Conservation (phyloP, 2,797 vertebrate genomes). For the Malacoraja senta region DNA sequence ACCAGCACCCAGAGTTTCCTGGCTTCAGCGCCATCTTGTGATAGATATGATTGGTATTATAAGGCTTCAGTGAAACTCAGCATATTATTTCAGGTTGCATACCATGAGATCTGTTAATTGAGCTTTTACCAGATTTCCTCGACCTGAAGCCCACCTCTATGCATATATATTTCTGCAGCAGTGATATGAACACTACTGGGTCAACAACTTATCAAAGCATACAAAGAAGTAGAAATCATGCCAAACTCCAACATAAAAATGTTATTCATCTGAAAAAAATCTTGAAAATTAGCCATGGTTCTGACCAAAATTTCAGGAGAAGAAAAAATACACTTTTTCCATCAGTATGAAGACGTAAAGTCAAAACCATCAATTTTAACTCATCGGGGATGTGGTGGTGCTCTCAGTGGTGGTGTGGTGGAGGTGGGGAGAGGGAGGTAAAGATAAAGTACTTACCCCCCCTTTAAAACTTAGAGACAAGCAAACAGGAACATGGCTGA, state of each 20-base stretch:
- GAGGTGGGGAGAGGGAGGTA: neutral
- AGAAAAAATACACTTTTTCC: neutral
- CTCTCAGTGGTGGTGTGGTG: no score
- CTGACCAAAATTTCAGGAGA: neutral
- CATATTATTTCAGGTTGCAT: neutral
- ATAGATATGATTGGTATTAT: neutral
- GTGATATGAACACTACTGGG: neutral
- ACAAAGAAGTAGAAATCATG: neutral
- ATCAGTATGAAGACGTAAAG: neutral
- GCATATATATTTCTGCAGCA: neutral
- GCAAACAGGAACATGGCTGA: neutral
- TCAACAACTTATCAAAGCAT: neutral
- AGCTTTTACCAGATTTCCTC: neutral
- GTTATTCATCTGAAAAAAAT: neutral
- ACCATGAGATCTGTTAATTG: neutral
- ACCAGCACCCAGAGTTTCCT: no score
- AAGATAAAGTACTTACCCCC: constrained; percentile 15
- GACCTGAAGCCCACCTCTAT: no score
- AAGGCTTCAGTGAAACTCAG: neutral
- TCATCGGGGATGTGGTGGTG: no score
- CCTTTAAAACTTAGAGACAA: constrained; percentile 16
- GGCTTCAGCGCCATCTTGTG: no score
- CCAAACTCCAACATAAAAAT: neutral
- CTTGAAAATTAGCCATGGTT: neutral
- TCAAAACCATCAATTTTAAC: neutral